These are phyloP conservation scores for Chlamydotis undulata DNA, from an alignment of 2,113 vertebrate species.

Conservation along the genomic window DNA sequence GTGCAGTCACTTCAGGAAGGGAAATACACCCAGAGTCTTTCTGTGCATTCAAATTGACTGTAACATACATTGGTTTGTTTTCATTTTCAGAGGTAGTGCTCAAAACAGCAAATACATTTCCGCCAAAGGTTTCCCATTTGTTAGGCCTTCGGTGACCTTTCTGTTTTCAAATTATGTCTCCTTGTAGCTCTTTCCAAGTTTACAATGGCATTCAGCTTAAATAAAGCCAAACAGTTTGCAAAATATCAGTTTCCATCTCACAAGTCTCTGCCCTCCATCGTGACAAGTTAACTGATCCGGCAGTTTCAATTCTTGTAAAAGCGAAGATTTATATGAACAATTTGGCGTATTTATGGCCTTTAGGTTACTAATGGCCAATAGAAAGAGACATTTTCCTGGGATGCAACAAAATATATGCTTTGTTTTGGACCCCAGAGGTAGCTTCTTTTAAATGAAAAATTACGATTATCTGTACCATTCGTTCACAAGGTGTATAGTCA, in stretches of 20 bases:
- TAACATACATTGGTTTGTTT: not conserved
- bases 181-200: not conserved
- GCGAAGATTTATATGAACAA: slow-evolving; percentile 2
- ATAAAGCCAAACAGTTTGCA: slow-evolving; percentile 43
- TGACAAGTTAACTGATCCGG: not conserved
- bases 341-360: not conserved
- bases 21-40: not conserved
- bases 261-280: not conserved
- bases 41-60: not conserved
- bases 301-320: not conserved
- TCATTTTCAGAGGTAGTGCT: not conserved
- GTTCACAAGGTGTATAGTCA: not conserved
- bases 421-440: not conserved
- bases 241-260: slow-evolving; percentile 36
- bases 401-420: not conserved
- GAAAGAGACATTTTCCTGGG: not conserved
- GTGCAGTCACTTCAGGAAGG: not conserved
- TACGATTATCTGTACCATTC: not conserved
- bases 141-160: slow-evolving; percentile 17
- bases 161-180: slow-evolving; percentile 57
- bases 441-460: not conserved
- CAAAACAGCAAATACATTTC: not conserved
- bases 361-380: slow-evolving; percentile 20
- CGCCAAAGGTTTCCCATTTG: slow-evolving; percentile 5
- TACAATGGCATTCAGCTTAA: slow-evolving; percentile 39